Evolutionary conservation across 2,797 vertebrate genomes (phyloP), one percentile per base, ranked within the genome.

Genomic region (Pseudochromis fuscus): DNA sequence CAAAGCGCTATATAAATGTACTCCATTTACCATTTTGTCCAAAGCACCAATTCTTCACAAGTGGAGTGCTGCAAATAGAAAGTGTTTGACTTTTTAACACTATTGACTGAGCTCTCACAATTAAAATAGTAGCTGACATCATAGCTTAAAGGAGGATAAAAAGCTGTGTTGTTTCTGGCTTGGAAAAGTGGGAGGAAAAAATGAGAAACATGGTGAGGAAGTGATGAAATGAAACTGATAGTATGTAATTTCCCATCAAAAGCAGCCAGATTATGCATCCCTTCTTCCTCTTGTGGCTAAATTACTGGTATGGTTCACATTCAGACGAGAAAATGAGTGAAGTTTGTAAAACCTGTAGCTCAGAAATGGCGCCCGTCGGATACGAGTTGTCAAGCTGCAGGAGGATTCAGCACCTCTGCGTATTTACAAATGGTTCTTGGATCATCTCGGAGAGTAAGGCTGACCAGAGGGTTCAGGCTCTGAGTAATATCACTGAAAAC

Each of bases 301-400:
- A 30, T 52, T 10, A 5, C 24, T 0, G 24, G 5, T 24, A 8
- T 31, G 42, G 19, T 21, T 31, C 4, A 27, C 24, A 24, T 44
- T 69, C 56, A 49, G 46, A 63, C n/a, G 49, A 40, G 40, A 38
- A 30, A 42, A 48, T 46, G 12, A 48, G 31, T 71, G n/a, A 72
- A 59, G 33, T 52, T 33, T 71, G 12, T 44, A 30, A 19, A 42
- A 42, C 19, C 40, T 19, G 40, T 42, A 19, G 40, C 40, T 42
- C 40, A 42, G 40, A 42, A 19, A 42, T 19, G 16, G n/a, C 19
- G 40, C 18, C 40, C 40, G 8, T n/a, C 18, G 19, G 7, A 13
- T 37, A 5, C 5, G 35, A 37, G 31, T 71, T 50, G 15, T 18
- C 37, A 49, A 62, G 15, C 38, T 51, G 11, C 49, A 57, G 27